Evolutionary conservation across 2,797 vertebrate species (phyloP).

Genomic region (Danionella dracula): DNA sequence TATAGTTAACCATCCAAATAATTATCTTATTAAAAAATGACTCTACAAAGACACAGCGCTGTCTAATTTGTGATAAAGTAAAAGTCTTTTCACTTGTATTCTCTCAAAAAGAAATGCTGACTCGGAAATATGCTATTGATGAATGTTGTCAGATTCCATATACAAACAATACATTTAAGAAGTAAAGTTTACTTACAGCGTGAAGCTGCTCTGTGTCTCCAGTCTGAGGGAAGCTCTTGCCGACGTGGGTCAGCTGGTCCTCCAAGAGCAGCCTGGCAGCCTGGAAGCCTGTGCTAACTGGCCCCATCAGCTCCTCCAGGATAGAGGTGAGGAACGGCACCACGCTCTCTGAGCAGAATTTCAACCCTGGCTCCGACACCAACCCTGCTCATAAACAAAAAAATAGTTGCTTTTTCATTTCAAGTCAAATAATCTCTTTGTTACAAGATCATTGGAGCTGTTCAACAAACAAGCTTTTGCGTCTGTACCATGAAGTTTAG

Average conservation of each 20-base stretch:
- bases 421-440: too few species aligned
- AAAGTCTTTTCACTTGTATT: too few species aligned
- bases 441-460: too few species aligned
- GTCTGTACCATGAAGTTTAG: slow-evolving; percentile 74
- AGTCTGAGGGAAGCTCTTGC: slow-evolving; percentile 40
- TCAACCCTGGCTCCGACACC: slow-evolving; percentile 68
- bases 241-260: slow-evolving; percentile 48
- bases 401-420: neutral
- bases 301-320: slow-evolving; percentile 79
- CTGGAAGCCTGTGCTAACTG: slow-evolving; percentile 69
- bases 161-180: too few species aligned
- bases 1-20: too few species aligned
- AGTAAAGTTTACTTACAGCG: too few species aligned
- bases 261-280: slow-evolving; percentile 51
- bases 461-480: too few species aligned
- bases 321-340: slow-evolving; percentile 79
- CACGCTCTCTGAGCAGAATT: slow-evolving; percentile 69
- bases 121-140: too few species aligned
- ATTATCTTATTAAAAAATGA: too few species aligned
- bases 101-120: too few species aligned
- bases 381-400: slow-evolving; percentile 53
- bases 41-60: too few species aligned
- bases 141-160: neutral
- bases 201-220: slow-evolving; percentile 44
- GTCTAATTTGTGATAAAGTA: too few species aligned